Conservation (phyloP, 2,797 vertebrate species). For the Eidolon dupreanum region DNA sequence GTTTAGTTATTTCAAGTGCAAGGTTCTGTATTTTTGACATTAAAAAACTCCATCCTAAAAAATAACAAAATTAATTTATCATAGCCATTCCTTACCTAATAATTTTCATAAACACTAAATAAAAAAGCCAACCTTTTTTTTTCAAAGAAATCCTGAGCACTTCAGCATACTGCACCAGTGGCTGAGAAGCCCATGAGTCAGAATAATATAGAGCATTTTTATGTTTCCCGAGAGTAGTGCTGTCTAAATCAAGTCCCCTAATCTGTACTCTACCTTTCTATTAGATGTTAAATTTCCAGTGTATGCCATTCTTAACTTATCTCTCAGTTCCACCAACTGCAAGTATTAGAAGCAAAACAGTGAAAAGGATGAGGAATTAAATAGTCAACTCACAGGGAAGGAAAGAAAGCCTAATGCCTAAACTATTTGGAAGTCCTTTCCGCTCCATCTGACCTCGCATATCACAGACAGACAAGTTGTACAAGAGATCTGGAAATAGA, state of each 20-base stretch:
- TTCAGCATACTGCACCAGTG: neutral
- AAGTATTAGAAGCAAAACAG: neutral
- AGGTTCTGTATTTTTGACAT: neutral
- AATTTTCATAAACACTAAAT: neutral
- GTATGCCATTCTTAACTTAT: neutral
- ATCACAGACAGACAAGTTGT: neutral
- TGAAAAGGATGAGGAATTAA: conserved; percentile 15
- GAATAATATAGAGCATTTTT: neutral
- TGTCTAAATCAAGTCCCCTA: neutral
- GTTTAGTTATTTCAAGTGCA: conserved; percentile 3
- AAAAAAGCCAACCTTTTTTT: neutral
- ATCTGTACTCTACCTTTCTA: neutral
- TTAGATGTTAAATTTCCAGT: neutral
- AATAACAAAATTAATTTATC: conserved; percentile 26
- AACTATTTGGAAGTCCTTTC: neutral
- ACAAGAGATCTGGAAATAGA: neutral
- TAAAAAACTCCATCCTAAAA: neutral
- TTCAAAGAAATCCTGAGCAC: neutral
- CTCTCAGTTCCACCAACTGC: neutral
- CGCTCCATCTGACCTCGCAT: neutral
- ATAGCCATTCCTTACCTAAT: neutral
- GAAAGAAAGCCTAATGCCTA: conserved; percentile 15
- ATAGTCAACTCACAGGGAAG: neutral
- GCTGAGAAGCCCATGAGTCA: neutral
- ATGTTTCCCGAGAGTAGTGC: neutral